Base-by-base conservation (phyloP, 2,113 vertebrate species). In the Percopsis transmontana region DNA sequence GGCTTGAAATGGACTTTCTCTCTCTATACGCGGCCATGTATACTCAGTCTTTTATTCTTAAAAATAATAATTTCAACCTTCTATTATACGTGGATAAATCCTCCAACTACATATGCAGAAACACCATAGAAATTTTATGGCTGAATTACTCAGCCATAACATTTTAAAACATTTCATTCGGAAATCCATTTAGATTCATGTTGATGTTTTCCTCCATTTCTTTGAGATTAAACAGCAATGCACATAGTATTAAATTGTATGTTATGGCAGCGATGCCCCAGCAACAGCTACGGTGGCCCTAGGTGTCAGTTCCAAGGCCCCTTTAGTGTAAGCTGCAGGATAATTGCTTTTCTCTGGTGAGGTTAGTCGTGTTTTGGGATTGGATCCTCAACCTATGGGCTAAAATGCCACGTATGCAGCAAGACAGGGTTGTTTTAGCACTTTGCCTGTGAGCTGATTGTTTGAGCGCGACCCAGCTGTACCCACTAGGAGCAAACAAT, bases 321-420 rank as follows among this genome's bases (percentile, higher is more conserved):
- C 23, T 53, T 79, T 68, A 77, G 74, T 79, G 74, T 73, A 19
- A 58, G 59, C 74, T 81, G 69, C 66, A 54, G 80, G 79, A 77
- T 86, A 88, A 89, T 87, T 85, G 82, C 85, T 88, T 89, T 84
- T 68, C 75, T 78, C 74, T 60, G n/a, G 61, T 38, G 62, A 61
- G 74, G 74, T 80, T 87, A 82, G 85, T 83, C 77, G 74, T 82
- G 80, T 79, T 75, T 52, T 74, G 70, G 44, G 80, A 85, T 81
- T 88, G 80, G 82, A 85, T 84, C 65, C 77, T 74, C 58, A 40
- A 73, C 83, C 83, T 47, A 57, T 58, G 85, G 67, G 75, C 64
- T 60, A 56, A 44, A 53, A 68, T 73, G 75, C 69, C 76, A 68
- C 79, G 72, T 84, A 83, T 76, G 79, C 60, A 50, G 62, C 19